These are phyloP conservation scores for Apocrypta bakeri DNA, from an alignment of 1,140 invertebrate genomes.

Conservation along the genomic window DNA sequence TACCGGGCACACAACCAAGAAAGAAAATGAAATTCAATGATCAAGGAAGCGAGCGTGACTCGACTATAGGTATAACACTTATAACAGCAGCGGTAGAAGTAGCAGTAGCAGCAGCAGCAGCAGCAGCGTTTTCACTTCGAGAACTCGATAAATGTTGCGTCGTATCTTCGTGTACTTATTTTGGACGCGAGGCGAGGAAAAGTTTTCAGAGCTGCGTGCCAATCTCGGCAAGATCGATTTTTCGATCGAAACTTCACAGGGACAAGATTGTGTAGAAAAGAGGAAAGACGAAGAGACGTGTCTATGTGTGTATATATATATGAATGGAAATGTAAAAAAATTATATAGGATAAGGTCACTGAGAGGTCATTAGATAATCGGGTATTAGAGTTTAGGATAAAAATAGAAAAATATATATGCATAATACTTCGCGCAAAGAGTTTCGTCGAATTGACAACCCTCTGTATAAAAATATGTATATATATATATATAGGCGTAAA, in stretches of 20 bases:
- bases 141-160: constrained; percentile 7
- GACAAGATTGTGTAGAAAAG: too few species aligned
- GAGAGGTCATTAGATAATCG: constrained; percentile 32
- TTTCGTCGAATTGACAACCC: constrained; percentile 8
- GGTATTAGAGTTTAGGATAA: background rate
- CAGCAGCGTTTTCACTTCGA: constrained; percentile 20
- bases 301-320: too few species aligned
- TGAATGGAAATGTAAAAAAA: too few species aligned
- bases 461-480: too few species aligned
- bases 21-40: background rate
- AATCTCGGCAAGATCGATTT: background rate
- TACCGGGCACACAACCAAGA: background rate
- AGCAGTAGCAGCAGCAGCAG: too few species aligned
- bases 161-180: background rate
- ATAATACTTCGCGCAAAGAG: background rate
- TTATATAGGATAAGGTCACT: background rate
- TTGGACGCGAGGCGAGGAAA: background rate
- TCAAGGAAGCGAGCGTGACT: background rate
- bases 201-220: background rate
- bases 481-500: too few species aligned
- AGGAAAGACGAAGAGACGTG: too few species aligned
- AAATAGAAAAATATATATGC: background rate
- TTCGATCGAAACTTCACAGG: background rate
- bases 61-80: background rate
- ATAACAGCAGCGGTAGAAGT: background rate